Base-by-base conservation (phyloP, 2,113 vertebrate species). In the Pogonocichla stellata region DNA sequence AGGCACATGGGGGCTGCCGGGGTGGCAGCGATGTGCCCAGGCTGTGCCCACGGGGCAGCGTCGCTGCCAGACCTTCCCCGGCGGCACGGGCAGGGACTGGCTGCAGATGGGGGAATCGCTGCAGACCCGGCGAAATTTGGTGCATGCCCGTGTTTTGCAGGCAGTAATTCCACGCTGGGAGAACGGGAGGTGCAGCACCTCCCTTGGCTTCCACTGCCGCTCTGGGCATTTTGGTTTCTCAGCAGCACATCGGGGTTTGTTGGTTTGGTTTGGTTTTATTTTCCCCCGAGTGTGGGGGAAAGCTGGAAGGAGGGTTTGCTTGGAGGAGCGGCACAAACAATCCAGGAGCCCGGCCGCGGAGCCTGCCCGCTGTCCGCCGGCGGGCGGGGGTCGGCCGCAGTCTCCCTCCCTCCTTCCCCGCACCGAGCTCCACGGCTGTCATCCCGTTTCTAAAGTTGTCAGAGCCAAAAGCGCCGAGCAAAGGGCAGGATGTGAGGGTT, bases 401-500 rank as follows among this genome's bases (percentile, higher is more conserved):
- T 12, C 51, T 29, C 31, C 48, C 8, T 78, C 48, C 61, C 23
- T 70, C 53, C 51, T 45, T 67, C 22, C 47, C 50, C 25, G 1
- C 0, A 8, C 14, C 16, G 12, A 36, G 45, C 12, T 79, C n/a
- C 24, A 17, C 2, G 15, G 5, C 4, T 69, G 24, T 5, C 80
- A 73, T 33, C 47, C 80, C 14, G 12, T 33, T 62, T 53, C 50
- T 19, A 5, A 87, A 62, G 45, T 90, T 84, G 50, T 20, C 56
- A 3, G 31, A 5, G 65, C 17, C 66, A 74, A 91, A 88, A 61
- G 20, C 22, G 22, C 15, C 2, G 15, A 73, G 40, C 45, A 16
- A 75, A 66, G 29, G 10, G 9, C 18, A 56, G 17, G 7, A 5
- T 34, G 19, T 23, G 17, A 24, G 56, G 9, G 33, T 16, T 47